phyloP scores from a whole-genome alignment of 2,888 invertebrate species.

The Brenthis daphne region DNA sequence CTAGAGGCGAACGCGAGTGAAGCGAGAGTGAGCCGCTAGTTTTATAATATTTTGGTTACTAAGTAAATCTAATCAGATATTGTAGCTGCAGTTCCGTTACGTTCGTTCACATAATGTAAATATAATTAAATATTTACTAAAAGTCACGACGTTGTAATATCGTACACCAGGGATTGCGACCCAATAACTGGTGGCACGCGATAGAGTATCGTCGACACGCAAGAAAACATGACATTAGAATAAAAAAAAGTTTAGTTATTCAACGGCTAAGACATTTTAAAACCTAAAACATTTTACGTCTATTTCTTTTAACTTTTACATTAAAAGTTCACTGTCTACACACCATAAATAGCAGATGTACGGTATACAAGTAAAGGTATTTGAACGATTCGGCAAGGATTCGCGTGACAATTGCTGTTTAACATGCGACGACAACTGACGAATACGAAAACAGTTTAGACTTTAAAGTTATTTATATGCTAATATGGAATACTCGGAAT shows the following conservation, averaged over 20 bases:
- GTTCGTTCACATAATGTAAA: not conserved
- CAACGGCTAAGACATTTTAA: no score
- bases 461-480: constrained; percentile 57
- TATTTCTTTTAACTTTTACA: no score
- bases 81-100: no score
- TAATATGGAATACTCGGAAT: constrained; percentile 50
- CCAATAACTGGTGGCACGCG: constrained; percentile 17
- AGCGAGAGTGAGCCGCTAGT: no score
- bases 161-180: constrained; percentile 10
- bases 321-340: not conserved
- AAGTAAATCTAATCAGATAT: no score
- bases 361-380: constrained; percentile 16
- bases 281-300: no score
- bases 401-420: constrained; percentile 50
- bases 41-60: no score
- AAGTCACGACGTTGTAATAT: constrained; percentile 8
- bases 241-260: no score
- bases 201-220: constrained; percentile 9
- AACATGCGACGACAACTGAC: constrained; percentile 54
- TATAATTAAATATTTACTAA: constrained; percentile 12
- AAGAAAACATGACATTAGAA: not conserved
- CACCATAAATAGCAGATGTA: constrained; percentile 3
- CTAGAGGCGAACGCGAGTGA: no score
- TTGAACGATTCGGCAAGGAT: constrained; percentile 41
- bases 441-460: constrained; percentile 55